Evolutionary conservation across 2,113 vertebrate genomes (phyloP), one percentile per base, ranked within the genome.

Genomic region (Caloenas nicobarica): DNA sequence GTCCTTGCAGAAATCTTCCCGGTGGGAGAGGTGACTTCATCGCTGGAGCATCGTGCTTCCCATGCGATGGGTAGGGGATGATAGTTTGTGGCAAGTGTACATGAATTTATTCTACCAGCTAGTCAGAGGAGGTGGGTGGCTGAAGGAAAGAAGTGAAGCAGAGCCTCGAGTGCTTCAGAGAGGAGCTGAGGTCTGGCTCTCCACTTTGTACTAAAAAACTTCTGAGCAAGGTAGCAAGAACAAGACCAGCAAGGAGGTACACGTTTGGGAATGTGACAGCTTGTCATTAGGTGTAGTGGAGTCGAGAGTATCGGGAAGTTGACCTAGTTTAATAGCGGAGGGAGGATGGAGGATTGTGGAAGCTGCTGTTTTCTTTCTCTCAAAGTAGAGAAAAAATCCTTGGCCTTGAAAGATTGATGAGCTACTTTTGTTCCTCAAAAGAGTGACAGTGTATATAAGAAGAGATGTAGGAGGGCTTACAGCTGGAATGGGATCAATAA

Each of bases 31-130:
- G 22, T 38, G 66, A 16, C 48, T 81, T 54, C 44, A 10, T n/a
- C 61, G 21, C 25, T 21, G 77, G n/a, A 79, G 53, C 48, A 21
- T 16, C 1, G 0, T n/a, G 62, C 71, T 29, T 93, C 29, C 54
- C 0, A 3, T 60, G 76, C 74, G 62, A 46, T 46, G 68, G 38
- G 23, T 11, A 29, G n/a, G 16, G 26, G n/a, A 14, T 46, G 68
- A 72, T 38, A 23, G 69, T 58, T 61, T 58, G 69, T 87, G 81
- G 77, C 73, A 94, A 92, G 84, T 38, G 10, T 40, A 3, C 16
- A 25, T 58, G 72, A 86, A 46, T 86, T 70, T 70, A 61, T 95
- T 96, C 95, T 77, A 62, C 80, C 61, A 13, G 81, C 65, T 65
- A 42, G 51, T 78, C 42, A 22, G 72, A 83, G 50, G 51, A 84